Percentiles rank a stretch among this genome's conserved stretches.
Evolutionary conservation across 2,797 vertebrate genomes (phyloP).

Genomic region (Psittacula echo): DNA sequence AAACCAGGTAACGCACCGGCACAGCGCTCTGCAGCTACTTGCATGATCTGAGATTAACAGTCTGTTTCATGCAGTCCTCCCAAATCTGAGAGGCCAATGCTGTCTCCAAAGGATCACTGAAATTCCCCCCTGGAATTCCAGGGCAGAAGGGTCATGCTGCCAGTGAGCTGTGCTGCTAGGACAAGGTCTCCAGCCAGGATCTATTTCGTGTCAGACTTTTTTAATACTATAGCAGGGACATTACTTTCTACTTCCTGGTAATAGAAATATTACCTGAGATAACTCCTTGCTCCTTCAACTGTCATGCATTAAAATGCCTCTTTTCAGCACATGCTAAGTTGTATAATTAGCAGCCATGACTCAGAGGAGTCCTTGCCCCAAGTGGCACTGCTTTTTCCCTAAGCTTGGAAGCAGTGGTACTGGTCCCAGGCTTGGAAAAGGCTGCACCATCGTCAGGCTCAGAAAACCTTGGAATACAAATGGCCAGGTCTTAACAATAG

Average conservation of each 20-base stretch:
- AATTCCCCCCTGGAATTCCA: not conserved
- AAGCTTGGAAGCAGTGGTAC: not conserved
- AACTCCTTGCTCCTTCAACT: conserved; percentile 4
- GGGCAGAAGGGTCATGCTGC: not conserved
- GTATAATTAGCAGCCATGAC: conserved; percentile 7
- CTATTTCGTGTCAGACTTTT: not conserved
- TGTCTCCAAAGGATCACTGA: not conserved
- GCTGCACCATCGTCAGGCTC: not conserved
- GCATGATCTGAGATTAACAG: not conserved
- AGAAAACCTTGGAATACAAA: conserved; percentile 24
- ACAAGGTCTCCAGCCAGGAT: not conserved
- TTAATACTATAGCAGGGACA: not conserved
- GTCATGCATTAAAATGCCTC: not conserved
- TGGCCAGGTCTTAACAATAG: conserved; percentile 27
- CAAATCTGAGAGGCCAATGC: not conserved
- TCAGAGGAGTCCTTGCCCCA: conserved; percentile 14
- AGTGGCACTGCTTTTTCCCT: not conserved
- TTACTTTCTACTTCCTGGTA: not conserved
- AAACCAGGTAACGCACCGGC: not conserved
- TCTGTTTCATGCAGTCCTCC: not conserved
- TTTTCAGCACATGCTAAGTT: not conserved
- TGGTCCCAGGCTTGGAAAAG: not conserved
- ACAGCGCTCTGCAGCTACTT: not conserved
- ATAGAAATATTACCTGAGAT: not conserved
- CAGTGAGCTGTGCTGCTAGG: not conserved